Evolutionary conservation across 2,113 vertebrate species (phyloP).

Genomic region (Ptychochromis oligacanthus): DNA sequence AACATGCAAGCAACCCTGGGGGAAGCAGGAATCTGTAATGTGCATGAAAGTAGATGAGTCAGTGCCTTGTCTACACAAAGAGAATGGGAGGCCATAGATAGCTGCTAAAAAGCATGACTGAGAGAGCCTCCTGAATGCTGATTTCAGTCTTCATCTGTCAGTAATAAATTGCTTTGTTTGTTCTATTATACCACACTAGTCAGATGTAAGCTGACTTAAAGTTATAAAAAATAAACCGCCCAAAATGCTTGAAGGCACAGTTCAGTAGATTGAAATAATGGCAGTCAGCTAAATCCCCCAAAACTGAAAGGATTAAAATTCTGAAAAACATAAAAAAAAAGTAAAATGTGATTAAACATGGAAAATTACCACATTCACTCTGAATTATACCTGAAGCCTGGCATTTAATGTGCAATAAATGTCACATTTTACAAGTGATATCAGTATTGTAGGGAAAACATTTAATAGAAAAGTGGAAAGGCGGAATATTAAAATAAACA

Average conservation of each 20-base stretch:
- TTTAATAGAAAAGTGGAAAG: slow-evolving; percentile 30
- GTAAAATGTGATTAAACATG: slow-evolving; percentile 46
- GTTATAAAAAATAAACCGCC: slow-evolving; percentile 31
- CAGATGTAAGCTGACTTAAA: slow-evolving; percentile 37
- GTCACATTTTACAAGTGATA: slow-evolving; percentile 45
- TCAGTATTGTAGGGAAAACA: not conserved
- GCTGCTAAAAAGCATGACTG: slow-evolving; percentile 32
- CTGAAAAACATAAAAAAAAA: slow-evolving; percentile 12
- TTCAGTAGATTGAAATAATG: slow-evolving; percentile 50
- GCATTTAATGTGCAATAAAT: slow-evolving; percentile 40
- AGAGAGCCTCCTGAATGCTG: slow-evolving; percentile 52
- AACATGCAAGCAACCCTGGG: slow-evolving; percentile 20
- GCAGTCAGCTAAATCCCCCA: slow-evolving; percentile 26
- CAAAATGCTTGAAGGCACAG: slow-evolving; percentile 46
- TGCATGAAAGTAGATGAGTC: slow-evolving; percentile 48
- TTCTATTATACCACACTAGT: slow-evolving; percentile 50
- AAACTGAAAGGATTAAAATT: slow-evolving; percentile 23
- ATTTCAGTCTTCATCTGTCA: slow-evolving; percentile 52
- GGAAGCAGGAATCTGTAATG: slow-evolving; percentile 24
- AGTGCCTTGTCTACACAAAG: slow-evolving; percentile 41
- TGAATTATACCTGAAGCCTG: slow-evolving; percentile 32
- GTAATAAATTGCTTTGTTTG: slow-evolving; percentile 7
- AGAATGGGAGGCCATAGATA: slow-evolving; percentile 21
- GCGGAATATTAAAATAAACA: slow-evolving; percentile 38
- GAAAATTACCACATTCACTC: slow-evolving; percentile 11